Percentiles rank a stretch among this genome's conserved stretches.
Conservation (phyloP, 2,888 invertebrate genomes). For the Druceiella hillmani region DNA sequence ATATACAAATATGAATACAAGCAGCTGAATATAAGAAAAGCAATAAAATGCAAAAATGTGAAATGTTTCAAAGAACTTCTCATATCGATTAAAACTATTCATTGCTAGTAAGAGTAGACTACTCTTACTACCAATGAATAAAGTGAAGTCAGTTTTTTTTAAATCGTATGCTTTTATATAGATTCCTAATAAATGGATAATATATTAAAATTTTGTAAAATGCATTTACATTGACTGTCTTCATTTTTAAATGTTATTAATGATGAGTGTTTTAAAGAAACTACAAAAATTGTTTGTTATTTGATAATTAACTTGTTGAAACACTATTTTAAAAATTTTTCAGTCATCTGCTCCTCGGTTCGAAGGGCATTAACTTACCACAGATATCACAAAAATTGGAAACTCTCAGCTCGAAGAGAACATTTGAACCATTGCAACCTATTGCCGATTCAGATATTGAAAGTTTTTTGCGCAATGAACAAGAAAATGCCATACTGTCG, state of each 20-base stretch:
- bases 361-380: conserved; percentile 90
- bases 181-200: too few relatives aligned
- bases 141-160: too few relatives aligned
- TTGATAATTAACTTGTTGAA: conserved; percentile 1
- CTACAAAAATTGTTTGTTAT: conserved; percentile 5
- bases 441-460: conserved; percentile 88
- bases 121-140: too few relatives aligned
- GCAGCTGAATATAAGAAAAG: too few relatives aligned
- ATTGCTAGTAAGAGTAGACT: too few relatives aligned
- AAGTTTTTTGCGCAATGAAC: conserved; percentile 86
- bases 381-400: conserved; percentile 89
- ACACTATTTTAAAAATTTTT: conserved; percentile 19
- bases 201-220: too few relatives aligned
- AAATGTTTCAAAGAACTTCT: too few relatives aligned
- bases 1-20: too few relatives aligned
- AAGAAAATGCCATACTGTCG: conserved; percentile 87
- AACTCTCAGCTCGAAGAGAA: conserved; percentile 76
- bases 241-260: conserved; percentile 4
- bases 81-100: too few relatives aligned
- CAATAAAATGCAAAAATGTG: too few relatives aligned
- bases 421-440: conserved; percentile 87
- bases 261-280: conserved; percentile 1
- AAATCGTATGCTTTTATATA: too few relatives aligned
- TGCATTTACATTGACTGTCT: too few relatives aligned
- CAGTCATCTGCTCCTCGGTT: conserved; percentile 85